These are phyloP conservation scores for Andrena trimmerana DNA, from an alignment of 2,888 invertebrate species.

Conservation along the genomic window DNA sequence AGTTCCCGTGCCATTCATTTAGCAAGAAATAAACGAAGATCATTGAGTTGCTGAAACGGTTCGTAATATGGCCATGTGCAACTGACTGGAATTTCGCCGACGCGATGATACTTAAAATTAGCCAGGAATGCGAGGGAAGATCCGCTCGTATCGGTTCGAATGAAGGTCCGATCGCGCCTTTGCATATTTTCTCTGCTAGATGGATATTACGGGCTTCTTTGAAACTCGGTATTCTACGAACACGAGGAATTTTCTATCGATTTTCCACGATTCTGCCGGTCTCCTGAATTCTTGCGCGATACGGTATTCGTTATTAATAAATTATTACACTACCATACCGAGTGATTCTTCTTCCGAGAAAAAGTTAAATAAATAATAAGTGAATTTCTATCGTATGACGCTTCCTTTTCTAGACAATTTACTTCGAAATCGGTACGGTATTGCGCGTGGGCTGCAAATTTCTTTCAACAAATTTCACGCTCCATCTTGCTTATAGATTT, in stretches of 20 bases:
- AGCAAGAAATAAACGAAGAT: neutral
- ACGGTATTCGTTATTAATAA: too few species aligned
- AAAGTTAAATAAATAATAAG: too few species aligned
- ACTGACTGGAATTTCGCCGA: slow-evolving; percentile 30
- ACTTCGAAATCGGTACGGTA: too few species aligned
- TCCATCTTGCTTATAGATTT: too few species aligned
- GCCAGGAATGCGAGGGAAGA: slow-evolving; percentile 45
- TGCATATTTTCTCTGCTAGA: slow-evolving; percentile 12
- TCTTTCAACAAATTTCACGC: too few species aligned
- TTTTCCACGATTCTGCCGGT: too few species aligned
- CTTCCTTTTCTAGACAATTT: too few species aligned
- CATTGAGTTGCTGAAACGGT: neutral
- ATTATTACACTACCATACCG: too few species aligned
- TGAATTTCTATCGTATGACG: too few species aligned
- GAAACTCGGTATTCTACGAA: slow-evolving; percentile 8
- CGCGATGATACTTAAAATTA: slow-evolving; percentile 58
- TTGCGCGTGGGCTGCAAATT: too few species aligned
- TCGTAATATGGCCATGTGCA: slow-evolving; percentile 35
- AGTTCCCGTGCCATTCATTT: neutral
- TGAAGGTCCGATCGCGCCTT: slow-evolving; percentile 13
- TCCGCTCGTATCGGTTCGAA: slow-evolving; percentile 6
- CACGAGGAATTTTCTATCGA: neutral
- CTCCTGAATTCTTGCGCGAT: too few species aligned
- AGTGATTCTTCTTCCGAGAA: too few species aligned
- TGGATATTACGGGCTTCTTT: neutral